Evolutionary conservation across 2,113 vertebrate species (phyloP).

Genomic region (Lophochroa leadbeateri): DNA sequence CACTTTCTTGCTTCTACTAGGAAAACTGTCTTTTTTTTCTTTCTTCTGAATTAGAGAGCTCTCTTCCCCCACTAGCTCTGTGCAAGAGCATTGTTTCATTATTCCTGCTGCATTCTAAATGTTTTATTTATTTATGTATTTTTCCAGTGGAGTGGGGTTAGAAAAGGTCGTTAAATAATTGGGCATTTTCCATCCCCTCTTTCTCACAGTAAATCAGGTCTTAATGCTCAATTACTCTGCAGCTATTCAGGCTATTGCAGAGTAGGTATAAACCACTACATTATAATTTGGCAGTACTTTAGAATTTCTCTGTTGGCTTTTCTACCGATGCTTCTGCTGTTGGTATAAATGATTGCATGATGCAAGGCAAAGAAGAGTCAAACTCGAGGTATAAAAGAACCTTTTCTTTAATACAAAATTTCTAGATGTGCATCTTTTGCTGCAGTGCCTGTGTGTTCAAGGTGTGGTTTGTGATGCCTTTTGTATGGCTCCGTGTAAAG

Average conservation of each 20-base stretch:
- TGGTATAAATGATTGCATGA: neutral
- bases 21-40: neutral
- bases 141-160: neutral
- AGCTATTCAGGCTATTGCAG: neutral
- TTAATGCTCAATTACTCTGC: slow-evolving; percentile 38
- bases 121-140: slow-evolving; percentile 47
- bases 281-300: slow-evolving; percentile 9
- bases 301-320: neutral
- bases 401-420: neutral
- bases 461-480: fast-evolving
- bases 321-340: neutral
- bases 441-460: neutral
- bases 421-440: neutral
- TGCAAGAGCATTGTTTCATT: slow-evolving; percentile 1
- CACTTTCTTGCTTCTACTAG: neutral
- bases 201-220: slow-evolving; percentile 34
- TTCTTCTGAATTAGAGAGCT: neutral
- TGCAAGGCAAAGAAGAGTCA: neutral
- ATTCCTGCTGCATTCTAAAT: neutral
- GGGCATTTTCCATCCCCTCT: slow-evolving; percentile 11
- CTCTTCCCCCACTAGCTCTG: neutral
- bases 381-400: neutral
- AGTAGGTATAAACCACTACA: neutral
- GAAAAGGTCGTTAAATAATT: slow-evolving; percentile 54
- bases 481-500: neutral